Evolutionary conservation across 2,113 vertebrate genomes (phyloP).

Genomic region (Paratilapia polleni): DNA sequence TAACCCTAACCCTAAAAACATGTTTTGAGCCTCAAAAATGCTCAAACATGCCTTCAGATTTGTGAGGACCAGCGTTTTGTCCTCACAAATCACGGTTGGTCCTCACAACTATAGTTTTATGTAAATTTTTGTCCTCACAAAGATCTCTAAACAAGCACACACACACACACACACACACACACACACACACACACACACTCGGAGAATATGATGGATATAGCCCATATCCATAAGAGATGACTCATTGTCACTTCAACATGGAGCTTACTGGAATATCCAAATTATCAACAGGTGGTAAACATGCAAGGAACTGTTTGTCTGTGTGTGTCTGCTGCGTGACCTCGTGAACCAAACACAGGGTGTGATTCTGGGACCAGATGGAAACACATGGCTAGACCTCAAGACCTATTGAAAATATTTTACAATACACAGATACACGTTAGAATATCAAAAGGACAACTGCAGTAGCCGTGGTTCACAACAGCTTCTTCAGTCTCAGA

Average conservation of each 20-base stretch:
- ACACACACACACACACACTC: neutral
- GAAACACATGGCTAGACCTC: neutral
- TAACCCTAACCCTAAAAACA: no score
- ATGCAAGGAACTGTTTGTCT: neutral
- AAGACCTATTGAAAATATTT: neutral
- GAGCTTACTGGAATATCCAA: conserved; percentile 64
- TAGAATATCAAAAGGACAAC: neutral
- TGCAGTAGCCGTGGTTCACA: conserved; percentile 9
- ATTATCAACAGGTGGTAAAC: conserved; percentile 66
- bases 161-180: neutral
- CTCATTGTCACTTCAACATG: conserved; percentile 54
- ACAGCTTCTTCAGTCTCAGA: conserved; percentile 3
- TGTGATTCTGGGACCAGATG: conserved; percentile 8
- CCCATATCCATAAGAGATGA: conserved; percentile 39
- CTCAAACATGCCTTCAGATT: no score
- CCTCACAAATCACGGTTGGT: no score
- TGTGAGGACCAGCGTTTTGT: no score
- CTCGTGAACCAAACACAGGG: conserved; percentile 9
- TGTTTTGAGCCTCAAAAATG: no score
- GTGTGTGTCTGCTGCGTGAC: conserved; percentile 12
- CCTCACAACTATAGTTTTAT: no score
- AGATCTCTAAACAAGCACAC: no score
- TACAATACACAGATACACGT: neutral
- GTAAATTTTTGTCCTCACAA: no score
- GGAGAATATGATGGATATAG: conserved; percentile 32